Evolutionary conservation across 2,113 vertebrate genomes (phyloP), one percentile per base, ranked within the genome.

Genomic region (Circaetus cinerascens): DNA sequence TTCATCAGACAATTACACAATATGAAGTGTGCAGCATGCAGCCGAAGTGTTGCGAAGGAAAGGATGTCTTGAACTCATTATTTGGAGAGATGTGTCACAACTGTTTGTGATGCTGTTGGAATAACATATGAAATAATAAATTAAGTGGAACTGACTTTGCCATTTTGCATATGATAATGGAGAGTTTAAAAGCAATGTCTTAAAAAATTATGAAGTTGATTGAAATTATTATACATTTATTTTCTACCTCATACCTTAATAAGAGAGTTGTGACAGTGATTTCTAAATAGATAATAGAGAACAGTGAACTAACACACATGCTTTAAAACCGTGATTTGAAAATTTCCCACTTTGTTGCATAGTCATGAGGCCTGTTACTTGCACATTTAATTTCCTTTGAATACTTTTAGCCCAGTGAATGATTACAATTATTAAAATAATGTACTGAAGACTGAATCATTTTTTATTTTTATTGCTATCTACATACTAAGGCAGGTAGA

Each of bases 201-300:
- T 75, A 27, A 82, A 77, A 96, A 94, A 96, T 96, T 92, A 97
- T 60, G 75, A 76, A 69, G 50, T 67, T 92, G 92, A 97, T 94
- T 95, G 91, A 88, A 97, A 89, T 97, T 75, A 98, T 96, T 95
- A 84, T 78, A 86, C 95, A 95, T 96, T 98, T 94, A 95, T 96
- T 95, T 98, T 97, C 93, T 90, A 53, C 55, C 75, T 91, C 95
- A 91, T 79, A 78, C 51, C 9, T 96, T 93, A 94, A 97, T 97
- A 89, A 84, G 78, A 75, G 69, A 88, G 75, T 81, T 77, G 50
- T 97, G 89, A 83, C 88, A 90, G 53, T 86, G 95, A 93, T 94
- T 95, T 90, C 95, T 97, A 96, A 96, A 81, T 12, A 95, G 92
- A 50, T 96, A 92, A 97, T 97, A 95, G 69, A 94, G 63, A 94